These are phyloP conservation scores for Seladonia tumulorum DNA, from an alignment of 2,888 invertebrate genomes.

Conservation along the genomic window DNA sequence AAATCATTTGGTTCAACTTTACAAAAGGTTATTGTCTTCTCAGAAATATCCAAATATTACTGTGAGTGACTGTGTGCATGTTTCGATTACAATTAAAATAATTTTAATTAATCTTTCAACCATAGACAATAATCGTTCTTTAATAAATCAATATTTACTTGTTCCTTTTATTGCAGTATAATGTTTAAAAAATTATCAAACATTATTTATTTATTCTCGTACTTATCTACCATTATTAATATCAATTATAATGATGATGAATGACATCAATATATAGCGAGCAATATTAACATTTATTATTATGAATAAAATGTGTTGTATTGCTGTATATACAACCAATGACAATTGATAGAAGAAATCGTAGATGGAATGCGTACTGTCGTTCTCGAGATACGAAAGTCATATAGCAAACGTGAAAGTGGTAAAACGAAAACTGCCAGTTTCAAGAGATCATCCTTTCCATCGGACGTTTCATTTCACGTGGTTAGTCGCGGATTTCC, in stretches of 20 bases:
- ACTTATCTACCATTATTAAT: no score
- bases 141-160: neutral
- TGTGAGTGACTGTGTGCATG: no score
- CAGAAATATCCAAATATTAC: no score
- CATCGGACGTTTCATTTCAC: conserved; percentile 17
- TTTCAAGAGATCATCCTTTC: conserved; percentile 5
- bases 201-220: neutral
- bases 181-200: neutral
- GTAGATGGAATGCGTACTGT: neutral
- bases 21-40: no score
- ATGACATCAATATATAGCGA: neutral
- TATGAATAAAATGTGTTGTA: neutral
- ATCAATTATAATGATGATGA: neutral
- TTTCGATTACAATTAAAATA: no score
- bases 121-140: neutral
- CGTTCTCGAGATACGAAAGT: neutral
- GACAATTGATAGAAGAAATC: neutral
- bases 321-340: neutral
- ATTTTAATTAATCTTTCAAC: neutral
- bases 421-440: neutral
- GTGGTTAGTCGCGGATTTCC: conserved; percentile 21
- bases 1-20: no score
- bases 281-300: neutral
- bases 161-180: neutral
- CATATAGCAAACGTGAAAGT: neutral